Evolutionary conservation across 2,888 invertebrate genomes (phyloP), one percentile per base, ranked within the genome.

Genomic region (Tolmerus cingulatus): DNA sequence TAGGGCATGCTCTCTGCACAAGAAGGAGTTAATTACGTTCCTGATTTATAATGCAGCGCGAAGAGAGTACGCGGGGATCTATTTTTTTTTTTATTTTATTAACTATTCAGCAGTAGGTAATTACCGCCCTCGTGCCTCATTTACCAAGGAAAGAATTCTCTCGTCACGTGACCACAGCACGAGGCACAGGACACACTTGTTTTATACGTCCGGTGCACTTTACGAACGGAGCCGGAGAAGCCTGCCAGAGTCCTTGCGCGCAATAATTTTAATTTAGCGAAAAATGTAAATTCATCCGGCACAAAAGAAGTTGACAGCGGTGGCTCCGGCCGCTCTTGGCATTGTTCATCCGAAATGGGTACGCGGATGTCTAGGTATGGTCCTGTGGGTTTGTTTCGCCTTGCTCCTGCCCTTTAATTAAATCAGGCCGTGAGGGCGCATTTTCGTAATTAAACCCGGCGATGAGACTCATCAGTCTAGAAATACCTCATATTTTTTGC

Each of bases 11-110:
- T 81, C 55, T 81, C 51, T 27, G 51, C 34, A 55, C 81, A 81
- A 81, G 55, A 81, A 30, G 51, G 34, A 51, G 81, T 81, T 81
- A 81, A 81, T 81, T 81, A 81, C 51, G 43, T 81, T 51, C 27
- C 81, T 81, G 81, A 81, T 81, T 81, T 81, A 81, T 81, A 81
- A 81, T 81, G 81, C n/a, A 81, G 12, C 23, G 66, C 57, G 57
- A 19, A 57, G 23, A n/a, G 57, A 57, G 57, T 57, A 23, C 23
- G 19, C 57, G 23, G n/a, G 8, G 57, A 19, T 57, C 5, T n/a
- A n/a, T 57, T 19, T 57, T 57, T 23, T 23, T 23, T 23, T 57
- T 12, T 27, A 12, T 66, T 66, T 23, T 66, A 66, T 66, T 66
- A 66, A 66, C 66, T 66, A 66, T 66, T 66, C 66, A 66, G 9